Conservation (phyloP, 2,888 invertebrate species). For the Leptinotarsa tumamoca region DNA sequence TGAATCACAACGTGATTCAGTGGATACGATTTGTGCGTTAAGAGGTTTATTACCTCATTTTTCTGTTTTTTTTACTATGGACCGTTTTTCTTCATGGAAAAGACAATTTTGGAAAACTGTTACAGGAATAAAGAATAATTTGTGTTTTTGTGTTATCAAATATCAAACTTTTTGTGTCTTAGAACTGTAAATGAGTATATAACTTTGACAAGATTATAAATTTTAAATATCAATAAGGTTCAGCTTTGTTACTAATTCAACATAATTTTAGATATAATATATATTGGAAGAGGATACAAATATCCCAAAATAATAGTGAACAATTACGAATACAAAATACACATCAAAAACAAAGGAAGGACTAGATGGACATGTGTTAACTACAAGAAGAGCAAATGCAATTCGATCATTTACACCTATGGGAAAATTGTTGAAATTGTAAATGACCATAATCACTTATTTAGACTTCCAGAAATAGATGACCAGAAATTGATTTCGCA, state of each 20-base stretch:
- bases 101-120: too few species aligned
- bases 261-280: conserved; percentile 48
- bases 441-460: conserved; percentile 50
- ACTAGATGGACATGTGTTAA: conserved; percentile 49
- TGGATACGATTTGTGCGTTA: too few species aligned
- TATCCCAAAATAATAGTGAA: conserved; percentile 52
- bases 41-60: too few species aligned
- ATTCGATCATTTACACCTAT: conserved; percentile 37
- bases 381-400: conserved; percentile 42
- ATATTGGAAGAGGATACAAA: conserved; percentile 51
- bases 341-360: conserved; percentile 38
- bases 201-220: too few species aligned
- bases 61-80: too few species aligned
- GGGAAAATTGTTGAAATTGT: conserved; percentile 40
- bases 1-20: too few species aligned
- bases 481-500: conserved; percentile 35
- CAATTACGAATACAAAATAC: conserved; percentile 48
- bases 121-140: too few species aligned
- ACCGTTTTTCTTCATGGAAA: too few species aligned
- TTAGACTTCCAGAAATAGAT: conserved; percentile 23
- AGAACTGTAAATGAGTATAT: not conserved
- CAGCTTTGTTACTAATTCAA: not conserved
- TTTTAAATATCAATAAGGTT: not conserved
- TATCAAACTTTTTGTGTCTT: not conserved
- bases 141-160: too few species aligned